phyloP scores from a whole-genome alignment of 2,113 vertebrate species.

The Chitala chitala region DNA sequence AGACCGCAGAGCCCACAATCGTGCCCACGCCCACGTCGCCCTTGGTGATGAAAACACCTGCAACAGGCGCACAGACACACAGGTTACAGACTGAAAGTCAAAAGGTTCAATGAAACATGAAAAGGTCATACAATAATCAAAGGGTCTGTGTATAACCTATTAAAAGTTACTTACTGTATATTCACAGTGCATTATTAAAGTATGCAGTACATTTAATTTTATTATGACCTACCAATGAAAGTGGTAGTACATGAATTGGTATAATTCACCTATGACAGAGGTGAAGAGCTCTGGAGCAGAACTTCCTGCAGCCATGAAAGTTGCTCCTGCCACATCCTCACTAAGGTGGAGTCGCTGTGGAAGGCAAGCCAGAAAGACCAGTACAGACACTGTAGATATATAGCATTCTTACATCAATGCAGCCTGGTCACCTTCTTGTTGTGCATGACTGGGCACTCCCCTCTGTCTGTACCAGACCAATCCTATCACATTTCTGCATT shows the following conservation, averaged over 20 bases:
- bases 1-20: constrained; percentile 95
- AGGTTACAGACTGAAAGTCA: no score
- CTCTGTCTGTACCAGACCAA: not conserved
- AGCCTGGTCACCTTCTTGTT: not conserved
- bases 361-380: constrained; percentile 28
- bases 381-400: not conserved
- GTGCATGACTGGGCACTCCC: not conserved
- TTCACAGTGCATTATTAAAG: no score
- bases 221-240: no score
- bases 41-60: constrained; percentile 97
- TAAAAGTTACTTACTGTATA: no score
- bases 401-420: not conserved
- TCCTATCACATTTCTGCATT: not conserved
- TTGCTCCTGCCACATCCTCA: constrained; percentile 94
- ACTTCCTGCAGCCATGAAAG: constrained; percentile 96
- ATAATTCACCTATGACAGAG: constrained; percentile 98
- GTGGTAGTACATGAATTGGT: no score
- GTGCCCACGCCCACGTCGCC: constrained; percentile 95
- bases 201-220: no score
- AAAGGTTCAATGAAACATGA: not conserved
- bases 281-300: constrained; percentile 96
- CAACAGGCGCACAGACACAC: constrained; percentile 17
- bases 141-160: not conserved
- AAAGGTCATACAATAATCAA: not conserved
- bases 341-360: constrained; percentile 85